Evolutionary conservation across 2,888 invertebrate genomes (phyloP).

Genomic region (Zaprionus lineosus): DNA sequence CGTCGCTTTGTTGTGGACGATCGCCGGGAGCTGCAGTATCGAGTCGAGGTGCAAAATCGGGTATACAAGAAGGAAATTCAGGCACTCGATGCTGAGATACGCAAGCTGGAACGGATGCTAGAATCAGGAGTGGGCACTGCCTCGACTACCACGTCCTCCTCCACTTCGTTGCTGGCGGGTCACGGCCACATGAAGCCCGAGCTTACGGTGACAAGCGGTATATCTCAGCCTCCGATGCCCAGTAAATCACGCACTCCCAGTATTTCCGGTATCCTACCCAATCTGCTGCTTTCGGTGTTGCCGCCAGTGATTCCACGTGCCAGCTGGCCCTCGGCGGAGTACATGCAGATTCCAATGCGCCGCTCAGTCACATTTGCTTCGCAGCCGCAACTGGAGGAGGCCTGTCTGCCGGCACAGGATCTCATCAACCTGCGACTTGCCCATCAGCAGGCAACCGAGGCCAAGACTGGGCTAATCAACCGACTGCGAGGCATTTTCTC

Average conservation of each 20-base stretch:
- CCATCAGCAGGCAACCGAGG: constrained; percentile 84
- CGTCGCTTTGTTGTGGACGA: constrained; percentile 92
- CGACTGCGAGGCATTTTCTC: constrained; percentile 86
- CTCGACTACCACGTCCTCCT: constrained; percentile 84
- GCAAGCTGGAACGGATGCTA: constrained; percentile 88
- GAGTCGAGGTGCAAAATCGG: constrained; percentile 95
- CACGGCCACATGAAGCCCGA: constrained; percentile 79
- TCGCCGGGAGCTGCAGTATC: constrained; percentile 90
- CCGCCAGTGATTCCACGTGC: constrained; percentile 90
- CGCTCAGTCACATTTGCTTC: constrained; percentile 87
- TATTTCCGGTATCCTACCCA: constrained; percentile 87
- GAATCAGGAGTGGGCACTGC: constrained; percentile 85
- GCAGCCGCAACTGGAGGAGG: constrained; percentile 86
- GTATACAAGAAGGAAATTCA: constrained; percentile 93
- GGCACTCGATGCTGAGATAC: constrained; percentile 90
- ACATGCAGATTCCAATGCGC: constrained; percentile 84
- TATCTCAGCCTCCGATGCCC: constrained; percentile 51
- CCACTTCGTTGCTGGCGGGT: constrained; percentile 76
- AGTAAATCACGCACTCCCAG: constrained; percentile 85
- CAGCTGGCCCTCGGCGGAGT: constrained; percentile 90
- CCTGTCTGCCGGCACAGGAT: constrained; percentile 85
- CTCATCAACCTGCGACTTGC: constrained; percentile 85
- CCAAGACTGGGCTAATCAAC: constrained; percentile 84
- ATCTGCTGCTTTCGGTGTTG: constrained; percentile 88
- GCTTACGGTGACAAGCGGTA: constrained; percentile 76